These are phyloP conservation scores for Grapholita molesta DNA, from an alignment of 1,140 invertebrate species.

Conservation along the genomic window DNA sequence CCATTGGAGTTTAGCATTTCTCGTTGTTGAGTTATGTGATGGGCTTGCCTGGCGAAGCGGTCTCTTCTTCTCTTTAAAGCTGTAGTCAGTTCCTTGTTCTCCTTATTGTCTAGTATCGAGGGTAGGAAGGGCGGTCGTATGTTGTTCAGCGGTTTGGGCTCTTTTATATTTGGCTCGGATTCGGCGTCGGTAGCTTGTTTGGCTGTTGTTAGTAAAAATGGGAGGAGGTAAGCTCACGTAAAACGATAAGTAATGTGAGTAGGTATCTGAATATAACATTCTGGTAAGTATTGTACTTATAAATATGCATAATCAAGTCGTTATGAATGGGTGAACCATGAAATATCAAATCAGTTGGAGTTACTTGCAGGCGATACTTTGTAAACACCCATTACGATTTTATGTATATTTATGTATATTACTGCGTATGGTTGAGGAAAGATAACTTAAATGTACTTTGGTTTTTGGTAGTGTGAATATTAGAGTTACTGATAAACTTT, in stretches of 20 bases:
- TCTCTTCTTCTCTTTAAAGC: conserved; percentile 54
- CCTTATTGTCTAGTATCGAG: conserved; percentile 53
- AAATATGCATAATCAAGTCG: neutral
- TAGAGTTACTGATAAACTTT: too few relatives aligned
- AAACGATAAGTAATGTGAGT: conserved; percentile 8
- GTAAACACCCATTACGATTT: neutral
- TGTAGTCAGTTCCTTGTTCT: conserved; percentile 57
- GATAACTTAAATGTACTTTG: too few relatives aligned
- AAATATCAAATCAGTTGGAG: neutral
- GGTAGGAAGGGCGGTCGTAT: conserved; percentile 40
- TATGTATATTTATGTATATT: too few relatives aligned
- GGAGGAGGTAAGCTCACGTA: conserved; percentile 29
- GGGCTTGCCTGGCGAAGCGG: conserved; percentile 54
- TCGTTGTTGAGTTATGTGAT: conserved; percentile 58
- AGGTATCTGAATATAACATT: neutral
- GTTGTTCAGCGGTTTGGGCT: conserved; percentile 44
- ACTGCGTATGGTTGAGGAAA: neutral
- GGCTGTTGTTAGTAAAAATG: conserved; percentile 57
- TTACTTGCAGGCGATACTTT: neutral
- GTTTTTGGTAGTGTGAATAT: too few relatives aligned
- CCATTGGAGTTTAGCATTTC: conserved; percentile 51
- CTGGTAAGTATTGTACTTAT: neutral
- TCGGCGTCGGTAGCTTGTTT: conserved; percentile 44
- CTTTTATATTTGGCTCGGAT: conserved; percentile 24
- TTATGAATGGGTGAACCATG: neutral